phyloP scores from a whole-genome alignment of 2,797 vertebrate species.

The Ceryle rudis region DNA sequence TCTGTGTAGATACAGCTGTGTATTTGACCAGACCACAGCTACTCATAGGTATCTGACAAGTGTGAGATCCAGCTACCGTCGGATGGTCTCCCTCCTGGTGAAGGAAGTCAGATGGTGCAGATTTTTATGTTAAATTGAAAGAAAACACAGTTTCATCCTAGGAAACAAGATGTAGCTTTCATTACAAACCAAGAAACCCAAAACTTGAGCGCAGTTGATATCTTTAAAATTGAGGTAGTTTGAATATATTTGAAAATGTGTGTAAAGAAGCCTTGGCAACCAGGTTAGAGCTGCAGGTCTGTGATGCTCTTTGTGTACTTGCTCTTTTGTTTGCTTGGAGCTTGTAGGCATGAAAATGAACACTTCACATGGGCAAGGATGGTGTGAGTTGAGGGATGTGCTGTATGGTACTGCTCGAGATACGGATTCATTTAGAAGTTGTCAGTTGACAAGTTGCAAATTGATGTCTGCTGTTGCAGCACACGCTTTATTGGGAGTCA shows the following conservation, averaged over 20 bases:
- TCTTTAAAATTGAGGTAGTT: neutral
- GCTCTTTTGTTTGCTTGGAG: neutral
- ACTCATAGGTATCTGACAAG: accelerated
- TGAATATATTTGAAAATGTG: neutral
- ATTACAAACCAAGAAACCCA: neutral
- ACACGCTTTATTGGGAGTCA: neutral
- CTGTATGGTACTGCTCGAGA: accelerated
- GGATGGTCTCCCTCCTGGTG: neutral
- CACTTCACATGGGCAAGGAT: accelerated
- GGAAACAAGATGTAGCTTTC: neutral
- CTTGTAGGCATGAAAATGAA: neutral
- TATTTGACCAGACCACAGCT: neutral
- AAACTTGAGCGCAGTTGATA: accelerated
- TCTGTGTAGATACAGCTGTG: neutral
- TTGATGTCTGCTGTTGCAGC: neutral
- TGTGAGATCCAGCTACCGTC: neutral
- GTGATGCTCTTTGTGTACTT: accelerated
- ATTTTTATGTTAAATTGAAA: neutral
- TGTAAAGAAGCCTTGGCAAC: neutral
- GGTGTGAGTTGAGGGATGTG: accelerated
- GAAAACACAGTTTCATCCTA: neutral
- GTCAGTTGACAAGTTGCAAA: neutral
- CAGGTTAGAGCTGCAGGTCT: neutral
- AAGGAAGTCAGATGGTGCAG: neutral
- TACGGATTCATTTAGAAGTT: neutral